Evolutionary conservation across 2,113 vertebrate genomes (phyloP).

Genomic region (Galbula dea): DNA sequence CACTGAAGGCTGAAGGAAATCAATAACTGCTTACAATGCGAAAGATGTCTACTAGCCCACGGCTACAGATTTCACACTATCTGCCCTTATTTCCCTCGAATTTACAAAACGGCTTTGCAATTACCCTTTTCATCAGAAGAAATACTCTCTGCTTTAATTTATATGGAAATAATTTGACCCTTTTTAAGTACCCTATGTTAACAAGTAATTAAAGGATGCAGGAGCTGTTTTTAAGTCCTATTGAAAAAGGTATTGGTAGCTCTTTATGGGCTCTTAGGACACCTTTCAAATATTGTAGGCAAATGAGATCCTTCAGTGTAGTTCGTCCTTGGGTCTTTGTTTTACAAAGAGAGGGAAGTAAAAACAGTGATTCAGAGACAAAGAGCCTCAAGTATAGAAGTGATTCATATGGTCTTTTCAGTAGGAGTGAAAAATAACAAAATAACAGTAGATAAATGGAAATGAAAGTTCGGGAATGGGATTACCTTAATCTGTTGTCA

Average conservation of each 20-base stretch:
- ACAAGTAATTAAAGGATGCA: conserved; percentile 17
- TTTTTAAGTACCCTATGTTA: not conserved
- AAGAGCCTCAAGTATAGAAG: not conserved
- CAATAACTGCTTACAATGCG: not conserved
- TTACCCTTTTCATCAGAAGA: not conserved
- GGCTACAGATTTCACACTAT: not conserved
- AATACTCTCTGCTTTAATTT: conserved; percentile 20
- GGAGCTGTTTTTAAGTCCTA: not conserved
- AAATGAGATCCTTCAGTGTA: not conserved
- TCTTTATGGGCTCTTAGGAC: not conserved
- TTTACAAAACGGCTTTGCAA: conserved; percentile 18
- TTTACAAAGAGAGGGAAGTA: not conserved
- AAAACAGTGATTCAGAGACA: not conserved
- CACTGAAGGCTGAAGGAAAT: not conserved
- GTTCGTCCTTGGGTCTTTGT: not conserved
- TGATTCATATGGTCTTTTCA: not conserved
- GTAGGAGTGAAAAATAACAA: not conserved
- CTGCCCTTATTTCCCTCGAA: not conserved
- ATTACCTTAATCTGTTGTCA: not conserved
- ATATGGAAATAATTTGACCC: conserved; percentile 23
- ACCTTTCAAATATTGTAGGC: not conserved
- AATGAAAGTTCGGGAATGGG: not conserved
- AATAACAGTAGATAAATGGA: not conserved
- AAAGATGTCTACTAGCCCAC: not conserved
- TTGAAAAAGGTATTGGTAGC: not conserved